Percentiles rank a stretch among this genome's conserved stretches.
phyloP scores from a whole-genome alignment of 2,113 vertebrate genomes.

The Tonatia bakeri region DNA sequence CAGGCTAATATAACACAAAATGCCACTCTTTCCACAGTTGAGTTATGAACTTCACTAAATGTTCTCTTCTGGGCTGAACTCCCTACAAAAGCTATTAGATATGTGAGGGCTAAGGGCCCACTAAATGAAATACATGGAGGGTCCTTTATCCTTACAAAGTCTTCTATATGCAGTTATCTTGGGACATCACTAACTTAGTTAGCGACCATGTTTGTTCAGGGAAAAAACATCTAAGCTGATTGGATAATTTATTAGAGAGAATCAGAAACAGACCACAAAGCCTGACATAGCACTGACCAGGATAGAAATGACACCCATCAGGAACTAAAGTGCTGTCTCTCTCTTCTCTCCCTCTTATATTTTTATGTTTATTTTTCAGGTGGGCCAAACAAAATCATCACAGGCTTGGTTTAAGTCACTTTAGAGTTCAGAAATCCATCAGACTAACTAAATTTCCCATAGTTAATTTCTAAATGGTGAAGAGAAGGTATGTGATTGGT shows the following conservation, averaged over 20 bases:
- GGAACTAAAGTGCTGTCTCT: neutral
- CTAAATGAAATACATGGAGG: neutral
- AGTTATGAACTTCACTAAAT: neutral
- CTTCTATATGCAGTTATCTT: neutral
- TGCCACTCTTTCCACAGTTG: neutral
- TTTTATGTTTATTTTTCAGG: neutral
- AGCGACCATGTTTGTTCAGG: neutral
- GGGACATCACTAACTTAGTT: neutral
- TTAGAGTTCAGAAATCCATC: neutral
- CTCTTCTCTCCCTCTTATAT: neutral
- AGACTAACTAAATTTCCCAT: neutral
- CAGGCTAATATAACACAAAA: neutral
- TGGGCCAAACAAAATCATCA: neutral
- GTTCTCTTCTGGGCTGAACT: neutral
- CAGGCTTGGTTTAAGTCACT: neutral
- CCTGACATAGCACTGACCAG: neutral
- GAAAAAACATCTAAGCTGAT: neutral
- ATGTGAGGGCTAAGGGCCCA: rapidly evolving
- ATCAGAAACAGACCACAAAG: neutral
- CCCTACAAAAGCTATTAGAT: neutral
- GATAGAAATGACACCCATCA: neutral
- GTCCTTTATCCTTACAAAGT: neutral
- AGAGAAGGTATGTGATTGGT: neutral
- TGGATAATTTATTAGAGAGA: neutral
- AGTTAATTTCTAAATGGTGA: neutral